Conservation (phyloP, 1,140 invertebrate genomes). For the Yoshiicerus persimilis region DNA sequence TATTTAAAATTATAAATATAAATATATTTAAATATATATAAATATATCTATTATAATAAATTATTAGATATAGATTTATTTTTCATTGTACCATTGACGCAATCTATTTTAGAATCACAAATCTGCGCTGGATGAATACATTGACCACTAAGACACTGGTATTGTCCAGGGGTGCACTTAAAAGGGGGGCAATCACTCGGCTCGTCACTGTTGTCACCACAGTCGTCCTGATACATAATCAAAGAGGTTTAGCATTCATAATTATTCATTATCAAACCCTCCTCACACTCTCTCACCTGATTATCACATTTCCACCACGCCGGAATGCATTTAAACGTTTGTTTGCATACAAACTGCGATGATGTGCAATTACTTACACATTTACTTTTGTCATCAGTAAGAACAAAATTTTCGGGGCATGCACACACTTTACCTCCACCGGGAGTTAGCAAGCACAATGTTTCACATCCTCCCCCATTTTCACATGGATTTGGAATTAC, state of each 20-base stretch:
- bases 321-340: constrained; percentile 71
- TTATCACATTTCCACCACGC: constrained; percentile 65
- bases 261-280: constrained; percentile 25
- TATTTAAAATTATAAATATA: too few species aligned
- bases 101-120: constrained; percentile 58
- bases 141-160: constrained; percentile 67
- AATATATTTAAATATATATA: too few species aligned
- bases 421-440: constrained; percentile 61
- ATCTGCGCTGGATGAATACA: constrained; percentile 71
- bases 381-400: constrained; percentile 64
- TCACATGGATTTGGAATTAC: constrained; percentile 58
- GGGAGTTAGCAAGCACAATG: constrained; percentile 75
- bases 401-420: constrained; percentile 78
- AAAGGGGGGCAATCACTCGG: constrained; percentile 68
- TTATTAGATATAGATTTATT: too few species aligned
- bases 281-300: constrained; percentile 52
- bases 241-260: not conserved
- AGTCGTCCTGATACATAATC: constrained; percentile 64
- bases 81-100: constrained; percentile 58
- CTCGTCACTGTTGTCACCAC: constrained; percentile 55
- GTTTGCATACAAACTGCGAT: constrained; percentile 74
- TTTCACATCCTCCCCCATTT: constrained; percentile 65
- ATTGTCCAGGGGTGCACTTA: constrained; percentile 71
- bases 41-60: too few species aligned
- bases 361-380: constrained; percentile 78